Percentiles rank a stretch among this genome's conserved stretches.
Conservation (phyloP, 2,113 vertebrate species). For the Meleagris gallopavo region DNA sequence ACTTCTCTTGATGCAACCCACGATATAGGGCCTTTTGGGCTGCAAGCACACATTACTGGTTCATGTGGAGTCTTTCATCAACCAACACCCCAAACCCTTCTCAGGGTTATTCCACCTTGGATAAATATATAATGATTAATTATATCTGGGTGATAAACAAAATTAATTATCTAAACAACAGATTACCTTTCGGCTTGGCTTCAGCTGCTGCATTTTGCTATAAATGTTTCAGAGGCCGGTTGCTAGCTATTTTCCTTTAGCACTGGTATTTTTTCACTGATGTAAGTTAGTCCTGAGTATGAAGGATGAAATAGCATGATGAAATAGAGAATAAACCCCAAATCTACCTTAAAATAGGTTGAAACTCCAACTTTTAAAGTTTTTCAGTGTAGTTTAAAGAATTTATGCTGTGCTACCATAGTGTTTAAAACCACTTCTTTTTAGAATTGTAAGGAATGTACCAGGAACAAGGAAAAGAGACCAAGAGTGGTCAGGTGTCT, state of each 20-base stretch:
- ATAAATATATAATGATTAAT: neutral
- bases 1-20: no score
- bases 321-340: neutral
- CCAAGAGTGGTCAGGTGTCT: neutral
- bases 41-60: no score
- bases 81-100: no score
- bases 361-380: fast-evolving
- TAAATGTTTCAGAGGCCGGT: neutral
- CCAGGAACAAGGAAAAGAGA: neutral
- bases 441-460: fast-evolving
- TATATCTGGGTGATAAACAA: constrained; percentile 32
- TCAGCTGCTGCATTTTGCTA: neutral
- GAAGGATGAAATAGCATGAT: no score
- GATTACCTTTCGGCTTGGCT: neutral
- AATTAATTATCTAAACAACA: neutral
- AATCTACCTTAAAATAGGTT: neutral
- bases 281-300: neutral
- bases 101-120: neutral
- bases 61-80: no score
- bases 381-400: neutral
- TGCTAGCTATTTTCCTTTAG: neutral
- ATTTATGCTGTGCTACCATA: neutral
- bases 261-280: neutral
- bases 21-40: no score
- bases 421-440: neutral